Conservation (phyloP, 92 coral and sea anemone genomes). For the Siderastrea radians region DNA sequence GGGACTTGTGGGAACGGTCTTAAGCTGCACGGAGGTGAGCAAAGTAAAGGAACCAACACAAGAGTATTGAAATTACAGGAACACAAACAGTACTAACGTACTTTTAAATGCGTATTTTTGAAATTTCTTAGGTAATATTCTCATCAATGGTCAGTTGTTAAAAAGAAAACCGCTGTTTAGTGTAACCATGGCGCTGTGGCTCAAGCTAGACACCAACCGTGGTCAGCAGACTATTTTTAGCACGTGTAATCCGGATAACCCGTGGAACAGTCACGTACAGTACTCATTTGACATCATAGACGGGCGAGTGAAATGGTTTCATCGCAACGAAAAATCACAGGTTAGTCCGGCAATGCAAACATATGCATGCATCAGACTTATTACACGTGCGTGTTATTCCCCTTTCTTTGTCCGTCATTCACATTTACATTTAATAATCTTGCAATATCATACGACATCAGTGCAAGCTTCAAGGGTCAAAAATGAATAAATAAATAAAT, state of each 20-base stretch:
- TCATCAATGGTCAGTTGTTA: slow-evolving; percentile 74
- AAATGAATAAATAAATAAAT: too few species aligned
- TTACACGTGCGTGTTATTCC: not conserved
- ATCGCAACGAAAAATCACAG: slow-evolving; percentile 83
- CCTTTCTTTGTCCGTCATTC: not conserved
- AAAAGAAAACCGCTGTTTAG: slow-evolving; percentile 84
- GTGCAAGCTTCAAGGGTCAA: too few species aligned
- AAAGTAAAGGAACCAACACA: too few species aligned
- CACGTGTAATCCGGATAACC: slow-evolving; percentile 89
- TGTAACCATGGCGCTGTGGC: slow-evolving; percentile 88
- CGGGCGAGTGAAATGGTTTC: slow-evolving; percentile 95
- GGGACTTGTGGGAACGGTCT: slow-evolving; percentile 96
- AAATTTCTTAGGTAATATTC: slow-evolving; percentile 77
- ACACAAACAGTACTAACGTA: not conserved
- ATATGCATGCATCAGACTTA: too few species aligned
- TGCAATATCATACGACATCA: not conserved
- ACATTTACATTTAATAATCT: not conserved
- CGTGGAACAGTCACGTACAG: slow-evolving; percentile 82
- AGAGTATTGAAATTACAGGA: not conserved
- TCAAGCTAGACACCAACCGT: slow-evolving; percentile 90
- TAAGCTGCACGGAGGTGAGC: slow-evolving; percentile 86
- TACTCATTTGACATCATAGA: slow-evolving; percentile 81
- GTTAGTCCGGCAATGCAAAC: slow-evolving; percentile 36
- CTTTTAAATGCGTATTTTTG: not conserved
- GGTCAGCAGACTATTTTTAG: slow-evolving; percentile 91